Base-by-base conservation (phyloP, 2,113 vertebrate genomes). In the Macrotis lagotis region DNA sequence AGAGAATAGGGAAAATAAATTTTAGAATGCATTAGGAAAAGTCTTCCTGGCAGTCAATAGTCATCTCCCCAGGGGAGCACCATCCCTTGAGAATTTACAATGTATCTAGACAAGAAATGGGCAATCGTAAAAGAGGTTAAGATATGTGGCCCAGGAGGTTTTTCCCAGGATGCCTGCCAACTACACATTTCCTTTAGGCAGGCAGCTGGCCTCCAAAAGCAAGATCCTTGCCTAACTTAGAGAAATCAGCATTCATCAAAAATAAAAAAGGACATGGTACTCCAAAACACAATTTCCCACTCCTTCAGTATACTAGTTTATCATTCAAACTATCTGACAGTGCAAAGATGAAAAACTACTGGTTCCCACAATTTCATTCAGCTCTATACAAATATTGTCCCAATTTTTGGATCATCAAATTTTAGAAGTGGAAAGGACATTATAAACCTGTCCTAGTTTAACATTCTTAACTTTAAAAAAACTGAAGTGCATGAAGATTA, bases 61-160 rank as follows among this genome's bases (percentile, higher is more conserved):
- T 66, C 94, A 89, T 59, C 25, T 92, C 51, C 92, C 94, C 55
- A 89, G 50, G 89, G 48, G 95, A 94, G 51, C 94, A 95, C 90
- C 88, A 92, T 89, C 92, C 93, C 94, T 91, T 95, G 90, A 96
- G 96, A 97, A 96, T 96, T 96, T 94, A 95, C 94, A 96, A 91
- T 53, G 95, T 91, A 94, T 83, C 93, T 95, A 93, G 66, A 97
- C 92, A 96, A 97, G 96, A 16, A 93, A 91, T 90, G 92, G 94
- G 52, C 89, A 95, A 94, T 88, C 83, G 91, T 93, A 28, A 50
- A 97, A 91, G 89, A 95, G 92, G 25, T 47, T 90, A 93, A 95
- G 89, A 91, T 92, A 59, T 95, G 89, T 94, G 91, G 96, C 50
- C 95, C 88, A 37, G 28, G 91, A 95, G 93, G 91, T 90, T 90